phyloP scores from a whole-genome alignment of 2,888 invertebrate species.

The Tromatobia lineatoria region DNA sequence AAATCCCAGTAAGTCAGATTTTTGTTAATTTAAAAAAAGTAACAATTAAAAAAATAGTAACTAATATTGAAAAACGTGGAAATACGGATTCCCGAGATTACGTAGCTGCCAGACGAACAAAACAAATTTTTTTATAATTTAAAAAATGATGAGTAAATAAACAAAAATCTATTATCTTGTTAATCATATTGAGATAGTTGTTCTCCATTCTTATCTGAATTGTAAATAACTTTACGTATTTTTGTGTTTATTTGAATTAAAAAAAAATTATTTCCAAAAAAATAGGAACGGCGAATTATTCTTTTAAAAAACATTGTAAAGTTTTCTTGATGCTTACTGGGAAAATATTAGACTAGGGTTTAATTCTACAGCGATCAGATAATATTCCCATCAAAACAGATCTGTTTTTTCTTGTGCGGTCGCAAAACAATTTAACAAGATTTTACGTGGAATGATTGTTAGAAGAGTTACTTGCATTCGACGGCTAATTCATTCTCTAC shows the following conservation, averaged over 20 bases:
- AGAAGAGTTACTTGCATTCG: slow-evolving; percentile 45
- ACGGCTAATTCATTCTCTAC: slow-evolving; percentile 64
- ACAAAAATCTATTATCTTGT: not conserved
- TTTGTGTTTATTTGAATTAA: not conserved
- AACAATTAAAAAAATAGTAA: not conserved
- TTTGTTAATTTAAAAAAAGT: not conserved
- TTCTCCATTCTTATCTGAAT: not conserved
- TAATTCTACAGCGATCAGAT: slow-evolving; percentile 46
- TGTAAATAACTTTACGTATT: not conserved
- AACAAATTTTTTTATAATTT: not conserved
- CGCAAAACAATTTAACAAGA: not conserved
- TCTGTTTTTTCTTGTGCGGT: not conserved
- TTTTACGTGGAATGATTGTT: not conserved
- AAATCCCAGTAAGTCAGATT: slow-evolving; percentile 1
- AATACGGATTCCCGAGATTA: not conserved
- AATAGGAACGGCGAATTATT: not conserved
- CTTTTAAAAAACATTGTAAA: not conserved
- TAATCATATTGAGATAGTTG: no score
- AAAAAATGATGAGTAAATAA: not conserved
- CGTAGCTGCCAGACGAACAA: not conserved
- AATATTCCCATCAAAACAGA: slow-evolving; percentile 12
- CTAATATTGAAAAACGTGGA: not conserved
- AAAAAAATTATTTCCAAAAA: not conserved
- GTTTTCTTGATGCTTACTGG: slow-evolving; percentile 4
- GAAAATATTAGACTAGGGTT: slow-evolving; percentile 1